Evolutionary conservation across 2,888 invertebrate species (phyloP).

Genomic region (Sarcophaga subvicina): DNA sequence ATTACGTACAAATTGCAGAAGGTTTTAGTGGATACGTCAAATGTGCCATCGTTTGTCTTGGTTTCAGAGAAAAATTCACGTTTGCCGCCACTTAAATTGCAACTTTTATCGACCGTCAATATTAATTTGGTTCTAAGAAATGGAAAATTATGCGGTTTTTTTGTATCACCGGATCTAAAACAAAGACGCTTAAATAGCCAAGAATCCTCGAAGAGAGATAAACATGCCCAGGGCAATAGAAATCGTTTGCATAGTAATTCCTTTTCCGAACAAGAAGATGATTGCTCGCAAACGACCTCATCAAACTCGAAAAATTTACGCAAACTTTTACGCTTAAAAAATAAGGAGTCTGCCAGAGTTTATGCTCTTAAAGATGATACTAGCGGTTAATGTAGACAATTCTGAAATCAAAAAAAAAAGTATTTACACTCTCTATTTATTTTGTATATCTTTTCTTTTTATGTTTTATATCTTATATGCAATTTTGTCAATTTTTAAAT

Average conservation of each 20-base stretch:
- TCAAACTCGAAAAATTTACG: conserved; percentile 35
- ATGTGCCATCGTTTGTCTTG: conserved; percentile 73
- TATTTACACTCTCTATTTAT: too few relatives aligned
- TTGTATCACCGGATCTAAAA: conserved; percentile 70
- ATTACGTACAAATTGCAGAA: conserved; percentile 77
- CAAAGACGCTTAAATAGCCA: conserved; percentile 68
- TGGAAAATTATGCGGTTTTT: conserved; percentile 75
- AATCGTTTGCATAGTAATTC: conserved; percentile 29
- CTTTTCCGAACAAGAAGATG: conserved; percentile 40
- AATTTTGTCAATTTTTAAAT: too few relatives aligned
- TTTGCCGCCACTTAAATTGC: conserved; percentile 72
- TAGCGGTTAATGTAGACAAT: too few relatives aligned
- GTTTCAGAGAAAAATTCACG: conserved; percentile 75
- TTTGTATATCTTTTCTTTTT: too few relatives aligned
- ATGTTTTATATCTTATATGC: too few relatives aligned
- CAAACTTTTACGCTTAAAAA: background rate
- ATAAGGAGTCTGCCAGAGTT: conserved; percentile 26
- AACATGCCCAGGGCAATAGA: conserved; percentile 23
- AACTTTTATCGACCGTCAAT: conserved; percentile 76
- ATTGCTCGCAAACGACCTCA: conserved; percentile 15
- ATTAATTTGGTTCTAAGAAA: conserved; percentile 75
- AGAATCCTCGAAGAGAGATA: conserved; percentile 64
- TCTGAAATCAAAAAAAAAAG: too few relatives aligned
- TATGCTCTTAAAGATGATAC: conserved; percentile 19
- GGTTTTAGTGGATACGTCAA: conserved; percentile 74